Base-by-base conservation (phyloP, 2,113 vertebrate species). In the Heliornis fulica region DNA sequence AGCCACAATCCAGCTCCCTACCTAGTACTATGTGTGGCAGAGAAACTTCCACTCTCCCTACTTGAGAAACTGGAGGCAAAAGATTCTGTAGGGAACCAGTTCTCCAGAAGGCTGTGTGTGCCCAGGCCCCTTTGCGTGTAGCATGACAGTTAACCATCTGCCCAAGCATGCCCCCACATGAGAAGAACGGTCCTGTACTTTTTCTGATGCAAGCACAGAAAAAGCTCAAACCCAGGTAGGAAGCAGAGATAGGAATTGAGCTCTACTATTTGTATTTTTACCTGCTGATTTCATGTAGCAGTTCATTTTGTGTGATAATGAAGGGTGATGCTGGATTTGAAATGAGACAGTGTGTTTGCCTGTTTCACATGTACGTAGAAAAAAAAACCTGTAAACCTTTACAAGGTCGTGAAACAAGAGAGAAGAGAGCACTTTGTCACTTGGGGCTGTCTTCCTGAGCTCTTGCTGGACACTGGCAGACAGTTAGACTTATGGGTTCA, bases 81-180 rank as follows among this genome's bases (percentile, higher is more conserved):
- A 79, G 31, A 6, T 13, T 56, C 19, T 22, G 10, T 20, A 74
- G 36, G 21, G 15, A 7, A 29, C 1, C 3, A 28, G 18, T 5
- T 81, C 7, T 81, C 32, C 41, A 63, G 61, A 41, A 65, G 13
- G 15, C 13, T 36, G 7, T 46, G 13, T 34, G 26, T 22, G 38
- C 5, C 43, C 32, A 54, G 48, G 32, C 14, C 13, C 25, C 15
- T 75, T 71, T 51, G 16, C 9, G n/a, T 25, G 7, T 15, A 50
- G 6, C 9, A 4, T 41, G 68, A 45, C 16, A 51, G 11, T 43
- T 13, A 10, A 53, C 63, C 48, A 31, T 54, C 16, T 77, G 29
- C 29, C 14, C 19, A 64, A 41, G 43, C 34, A 9, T 15, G 4
- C 2, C 14, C 4, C 25, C 34, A 15, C 2, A 0, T 83, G 15